These are phyloP conservation scores for Hippocampus zosterae DNA, from an alignment of 2,113 vertebrate species.

Conservation along the genomic window DNA sequence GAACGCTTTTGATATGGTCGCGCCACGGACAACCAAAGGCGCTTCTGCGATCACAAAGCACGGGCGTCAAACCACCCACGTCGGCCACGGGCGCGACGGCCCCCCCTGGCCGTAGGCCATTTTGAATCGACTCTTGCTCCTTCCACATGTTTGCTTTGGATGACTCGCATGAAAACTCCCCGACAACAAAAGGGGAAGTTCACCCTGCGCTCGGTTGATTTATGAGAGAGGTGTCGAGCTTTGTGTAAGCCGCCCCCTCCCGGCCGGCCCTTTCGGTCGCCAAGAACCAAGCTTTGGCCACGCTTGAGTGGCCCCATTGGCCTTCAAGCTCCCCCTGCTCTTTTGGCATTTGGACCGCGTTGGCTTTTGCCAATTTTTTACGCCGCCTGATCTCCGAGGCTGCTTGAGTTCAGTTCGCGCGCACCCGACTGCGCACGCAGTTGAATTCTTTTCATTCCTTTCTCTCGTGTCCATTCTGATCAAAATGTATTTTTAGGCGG, in stretches of 20 bases:
- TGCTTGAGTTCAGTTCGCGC: slow-evolving; percentile 5
- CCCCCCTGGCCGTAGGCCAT: background rate
- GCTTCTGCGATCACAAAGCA: too few relatives aligned
- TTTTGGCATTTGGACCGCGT: slow-evolving; percentile 19
- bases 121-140: slow-evolving; percentile 19
- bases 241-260: slow-evolving; percentile 42
- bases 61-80: background rate
- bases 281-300: slow-evolving; percentile 42
- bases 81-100: background rate
- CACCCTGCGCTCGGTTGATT: slow-evolving; percentile 66
- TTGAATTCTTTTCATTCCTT: background rate
- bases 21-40: background rate
- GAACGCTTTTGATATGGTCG: background rate
- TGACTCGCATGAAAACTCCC: slow-evolving; percentile 32
- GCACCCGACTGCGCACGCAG: background rate
- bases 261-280: slow-evolving; percentile 18
- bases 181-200: slow-evolving; percentile 54
- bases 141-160: slow-evolving; percentile 13
- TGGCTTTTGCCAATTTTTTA: slow-evolving; percentile 3
- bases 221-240: slow-evolving; percentile 58
- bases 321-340: slow-evolving; percentile 43
- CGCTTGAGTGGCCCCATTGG: slow-evolving; percentile 58
- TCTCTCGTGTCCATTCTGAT: background rate
- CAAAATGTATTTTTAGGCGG: background rate
- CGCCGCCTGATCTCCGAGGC: slow-evolving; percentile 1